Evolutionary conservation across 2,797 vertebrate genomes (phyloP).

Genomic region (Arctocebus calabarensis): DNA sequence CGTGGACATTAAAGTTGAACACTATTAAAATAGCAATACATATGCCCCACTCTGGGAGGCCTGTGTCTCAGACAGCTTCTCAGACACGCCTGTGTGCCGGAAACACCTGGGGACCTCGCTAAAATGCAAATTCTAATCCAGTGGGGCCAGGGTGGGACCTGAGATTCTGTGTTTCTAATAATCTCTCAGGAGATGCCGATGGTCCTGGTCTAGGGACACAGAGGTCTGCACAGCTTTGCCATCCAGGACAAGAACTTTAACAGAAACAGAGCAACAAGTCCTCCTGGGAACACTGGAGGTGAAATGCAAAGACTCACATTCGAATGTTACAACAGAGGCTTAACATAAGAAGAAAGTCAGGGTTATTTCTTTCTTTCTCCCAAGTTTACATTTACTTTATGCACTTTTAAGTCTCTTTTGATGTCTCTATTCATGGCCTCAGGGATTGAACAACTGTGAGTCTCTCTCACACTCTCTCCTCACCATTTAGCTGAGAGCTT

Average conservation of each 20-base stretch:
- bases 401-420: background rate
- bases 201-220: background rate
- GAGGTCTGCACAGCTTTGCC: background rate
- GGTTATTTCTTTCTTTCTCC: background rate
- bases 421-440: background rate
- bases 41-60: rapidly evolving
- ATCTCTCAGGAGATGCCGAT: background rate
- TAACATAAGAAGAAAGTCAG: background rate
- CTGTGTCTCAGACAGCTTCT: background rate
- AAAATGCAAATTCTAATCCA: background rate
- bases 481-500: background rate
- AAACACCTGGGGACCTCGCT: background rate
- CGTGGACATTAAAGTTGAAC: background rate
- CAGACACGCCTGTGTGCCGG: rapidly evolving
- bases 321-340: background rate
- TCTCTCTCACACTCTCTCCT: background rate
- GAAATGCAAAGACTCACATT: background rate
- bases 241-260: background rate
- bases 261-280: background rate
- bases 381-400: background rate
- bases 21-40: background rate
- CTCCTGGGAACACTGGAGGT: background rate
- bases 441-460: background rate
- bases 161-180: background rate
- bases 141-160: background rate